phyloP scores from a whole-genome alignment of 2,113 vertebrate genomes.

The Rissa tridactyla region DNA sequence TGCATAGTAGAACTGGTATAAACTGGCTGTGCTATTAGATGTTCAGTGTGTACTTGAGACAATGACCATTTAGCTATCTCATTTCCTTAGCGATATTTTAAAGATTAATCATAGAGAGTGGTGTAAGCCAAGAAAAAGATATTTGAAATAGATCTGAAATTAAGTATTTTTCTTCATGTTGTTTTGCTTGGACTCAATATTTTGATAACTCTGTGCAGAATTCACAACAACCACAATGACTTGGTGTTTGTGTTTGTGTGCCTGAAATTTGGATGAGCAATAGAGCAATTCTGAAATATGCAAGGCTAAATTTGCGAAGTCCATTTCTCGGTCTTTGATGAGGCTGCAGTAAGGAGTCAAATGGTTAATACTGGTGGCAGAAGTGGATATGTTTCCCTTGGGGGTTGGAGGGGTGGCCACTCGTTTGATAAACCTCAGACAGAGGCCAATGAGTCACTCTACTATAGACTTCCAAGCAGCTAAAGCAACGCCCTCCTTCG shows the following conservation, averaged over 20 bases:
- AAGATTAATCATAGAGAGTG: neutral
- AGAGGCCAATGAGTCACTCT: neutral
- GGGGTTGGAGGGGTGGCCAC: neutral
- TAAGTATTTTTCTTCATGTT: neutral
- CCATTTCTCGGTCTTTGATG: neutral
- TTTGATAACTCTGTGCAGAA: neutral
- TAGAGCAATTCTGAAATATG: neutral
- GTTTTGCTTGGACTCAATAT: neutral
- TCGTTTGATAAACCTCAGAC: neutral
- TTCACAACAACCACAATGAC: neutral
- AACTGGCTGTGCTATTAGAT: neutral
- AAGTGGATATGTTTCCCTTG: neutral
- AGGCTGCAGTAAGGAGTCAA: neutral
- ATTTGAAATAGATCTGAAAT: neutral
- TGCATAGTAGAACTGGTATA: constrained; percentile 3
- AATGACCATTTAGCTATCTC: constrained; percentile 4
- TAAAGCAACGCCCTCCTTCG: neutral
- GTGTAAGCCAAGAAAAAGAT: neutral
- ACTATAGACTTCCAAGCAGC: neutral
- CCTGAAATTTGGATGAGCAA: neutral
- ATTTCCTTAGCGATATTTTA: constrained; percentile 11
- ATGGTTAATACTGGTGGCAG: neutral
- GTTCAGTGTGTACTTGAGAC: neutral
- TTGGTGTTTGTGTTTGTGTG: neutral
- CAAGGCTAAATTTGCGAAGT: neutral